Conservation (phyloP, 2,888 invertebrate genomes). For the Mycalesis mineus region DNA sequence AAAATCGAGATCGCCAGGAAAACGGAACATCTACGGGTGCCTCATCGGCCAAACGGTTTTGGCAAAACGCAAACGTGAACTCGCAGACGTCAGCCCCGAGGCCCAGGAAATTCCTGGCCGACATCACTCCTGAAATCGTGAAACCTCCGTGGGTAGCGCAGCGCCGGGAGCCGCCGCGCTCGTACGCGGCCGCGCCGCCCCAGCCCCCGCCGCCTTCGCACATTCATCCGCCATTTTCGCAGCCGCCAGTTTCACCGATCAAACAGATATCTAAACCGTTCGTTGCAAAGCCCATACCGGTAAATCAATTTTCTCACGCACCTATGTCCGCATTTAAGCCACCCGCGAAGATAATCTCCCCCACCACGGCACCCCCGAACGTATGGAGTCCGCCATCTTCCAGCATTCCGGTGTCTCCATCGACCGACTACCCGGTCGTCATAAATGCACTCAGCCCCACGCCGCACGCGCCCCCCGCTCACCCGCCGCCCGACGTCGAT, state of each 20-base stretch:
- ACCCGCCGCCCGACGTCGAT: slow-evolving; percentile 65
- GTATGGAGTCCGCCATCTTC: slow-evolving; percentile 69
- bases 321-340: slow-evolving; percentile 87
- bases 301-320: slow-evolving; percentile 87
- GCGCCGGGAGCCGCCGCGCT: slow-evolving; percentile 48
- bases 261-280: slow-evolving; percentile 63
- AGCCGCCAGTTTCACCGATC: slow-evolving; percentile 43
- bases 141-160: slow-evolving; percentile 67
- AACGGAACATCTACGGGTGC: slow-evolving; percentile 63
- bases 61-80: slow-evolving; percentile 80
- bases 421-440: slow-evolving; percentile 40
- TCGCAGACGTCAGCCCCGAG: slow-evolving; percentile 42
- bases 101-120: slow-evolving; percentile 45
- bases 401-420: slow-evolving; percentile 47
- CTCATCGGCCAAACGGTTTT: slow-evolving; percentile 78
- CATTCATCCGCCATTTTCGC: slow-evolving; percentile 22
- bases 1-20: slow-evolving; percentile 71
- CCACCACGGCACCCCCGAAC: slow-evolving; percentile 51
- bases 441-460: slow-evolving; percentile 37
- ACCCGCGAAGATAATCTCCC: slow-evolving; percentile 63
- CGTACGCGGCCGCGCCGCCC: slow-evolving; percentile 30
- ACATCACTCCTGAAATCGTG: slow-evolving; percentile 51
- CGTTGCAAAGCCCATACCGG: slow-evolving; percentile 77
- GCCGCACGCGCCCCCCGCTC: slow-evolving; percentile 40
- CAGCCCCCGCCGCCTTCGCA: slow-evolving; percentile 21